Conservation (phyloP, 2,888 invertebrate genomes). For the Stenoptilia bipunctidactyla region DNA sequence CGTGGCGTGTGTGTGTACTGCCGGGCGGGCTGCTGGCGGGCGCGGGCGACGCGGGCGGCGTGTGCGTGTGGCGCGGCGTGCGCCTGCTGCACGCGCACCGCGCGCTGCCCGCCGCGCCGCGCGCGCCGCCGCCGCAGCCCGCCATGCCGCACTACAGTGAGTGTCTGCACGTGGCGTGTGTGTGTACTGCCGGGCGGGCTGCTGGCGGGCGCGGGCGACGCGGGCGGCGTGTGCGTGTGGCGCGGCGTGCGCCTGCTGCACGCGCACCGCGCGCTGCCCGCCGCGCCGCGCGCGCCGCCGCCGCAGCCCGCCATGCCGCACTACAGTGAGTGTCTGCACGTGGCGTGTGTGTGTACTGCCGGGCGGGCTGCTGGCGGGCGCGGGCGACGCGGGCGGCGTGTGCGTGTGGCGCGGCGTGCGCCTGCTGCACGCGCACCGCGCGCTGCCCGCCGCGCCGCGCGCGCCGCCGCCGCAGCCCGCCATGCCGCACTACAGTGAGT, state of each 20-base stretch:
- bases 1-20: no score
- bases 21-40: no score
- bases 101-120: slow-evolving; percentile 73
- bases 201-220: slow-evolving; percentile 40
- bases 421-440: slow-evolving; percentile 85
- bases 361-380: no score
- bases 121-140: slow-evolving; percentile 52
- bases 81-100: slow-evolving; percentile 82
- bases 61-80: slow-evolving; percentile 5
- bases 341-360: no score
- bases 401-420: slow-evolving; percentile 10
- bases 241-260: slow-evolving; percentile 57
- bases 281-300: slow-evolving; percentile 41
- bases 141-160: slow-evolving; percentile 53
- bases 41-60: slow-evolving; percentile 31
- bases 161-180: slow-evolving; percentile 18
- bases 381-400: slow-evolving; percentile 29
- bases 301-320: slow-evolving; percentile 56
- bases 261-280: slow-evolving; percentile 86
- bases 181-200: no score
- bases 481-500: slow-evolving; percentile 53
- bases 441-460: slow-evolving; percentile 68
- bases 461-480: slow-evolving; percentile 55
- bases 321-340: slow-evolving; percentile 36
- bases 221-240: slow-evolving; percentile 14